These are phyloP conservation scores for Tonatia bakeri DNA, from an alignment of 2,113 vertebrate species.

Conservation along the genomic window DNA sequence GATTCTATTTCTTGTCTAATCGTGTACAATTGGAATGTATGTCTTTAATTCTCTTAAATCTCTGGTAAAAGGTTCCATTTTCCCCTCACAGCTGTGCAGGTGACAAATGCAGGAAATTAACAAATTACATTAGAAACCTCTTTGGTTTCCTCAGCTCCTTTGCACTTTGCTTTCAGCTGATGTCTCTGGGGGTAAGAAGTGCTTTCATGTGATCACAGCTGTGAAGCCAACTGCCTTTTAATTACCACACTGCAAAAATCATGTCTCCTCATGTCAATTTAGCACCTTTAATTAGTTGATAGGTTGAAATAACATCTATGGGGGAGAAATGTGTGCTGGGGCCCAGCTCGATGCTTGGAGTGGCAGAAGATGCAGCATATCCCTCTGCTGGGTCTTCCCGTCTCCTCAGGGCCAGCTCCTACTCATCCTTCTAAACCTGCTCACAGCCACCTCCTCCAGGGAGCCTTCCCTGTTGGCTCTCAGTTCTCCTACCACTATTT, in stretches of 20 bases:
- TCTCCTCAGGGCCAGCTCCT: constrained; percentile 24
- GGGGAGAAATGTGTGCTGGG: not conserved
- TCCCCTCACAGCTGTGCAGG: constrained; percentile 67
- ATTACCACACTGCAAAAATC: constrained; percentile 60
- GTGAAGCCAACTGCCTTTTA: constrained; percentile 75
- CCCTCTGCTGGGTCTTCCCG: not conserved
- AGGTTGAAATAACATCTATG: constrained; percentile 31
- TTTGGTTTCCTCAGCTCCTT: constrained; percentile 74
- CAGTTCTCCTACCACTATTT: not conserved
- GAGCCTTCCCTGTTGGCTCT: not conserved
- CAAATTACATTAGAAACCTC: constrained; percentile 69
- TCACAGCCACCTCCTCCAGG: constrained; percentile 9
- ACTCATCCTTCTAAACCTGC: not conserved
- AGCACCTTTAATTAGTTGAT: constrained; percentile 64
- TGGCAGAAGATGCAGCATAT: not conserved
- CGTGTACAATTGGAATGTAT: constrained; percentile 53
- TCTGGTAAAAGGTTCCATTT: constrained; percentile 67
- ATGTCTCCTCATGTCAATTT: constrained; percentile 33
- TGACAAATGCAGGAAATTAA: constrained; percentile 76
- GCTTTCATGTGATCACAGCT: constrained; percentile 75
- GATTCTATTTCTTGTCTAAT: constrained; percentile 54
- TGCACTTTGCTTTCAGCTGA: constrained; percentile 72
- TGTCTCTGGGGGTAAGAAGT: constrained; percentile 63
- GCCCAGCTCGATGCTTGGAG: not conserved
- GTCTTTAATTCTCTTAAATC: constrained; percentile 76